phyloP scores from a whole-genome alignment of 2,888 invertebrate genomes.

The Drosophila neonasuta region DNA sequence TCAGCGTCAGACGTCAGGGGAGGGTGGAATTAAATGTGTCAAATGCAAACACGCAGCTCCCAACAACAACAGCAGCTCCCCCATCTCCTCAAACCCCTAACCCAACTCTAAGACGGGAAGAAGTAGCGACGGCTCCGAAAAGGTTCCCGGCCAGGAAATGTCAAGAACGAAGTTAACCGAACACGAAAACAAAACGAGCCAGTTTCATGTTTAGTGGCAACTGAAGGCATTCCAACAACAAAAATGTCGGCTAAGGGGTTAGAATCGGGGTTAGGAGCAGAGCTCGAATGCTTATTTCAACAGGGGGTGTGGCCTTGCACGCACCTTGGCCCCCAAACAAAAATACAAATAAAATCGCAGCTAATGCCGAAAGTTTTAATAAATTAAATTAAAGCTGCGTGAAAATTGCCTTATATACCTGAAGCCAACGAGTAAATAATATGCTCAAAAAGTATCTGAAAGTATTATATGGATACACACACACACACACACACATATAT shows the following conservation, averaged over 20 bases:
- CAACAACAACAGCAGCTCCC: constrained; percentile 3
- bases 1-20: constrained; percentile 65
- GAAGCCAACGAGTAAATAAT: constrained; percentile 45
- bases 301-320: constrained; percentile 66
- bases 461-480: constrained; percentile 33
- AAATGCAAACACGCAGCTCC: constrained; percentile 72
- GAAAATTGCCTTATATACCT: constrained; percentile 64
- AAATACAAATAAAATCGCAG: constrained; percentile 48
- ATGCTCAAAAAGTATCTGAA: constrained; percentile 43
- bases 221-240: constrained; percentile 53
- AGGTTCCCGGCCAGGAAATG: constrained; percentile 67
- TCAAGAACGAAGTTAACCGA: constrained; percentile 70
- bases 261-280: constrained; percentile 7
- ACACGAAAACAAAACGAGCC: constrained; percentile 74
- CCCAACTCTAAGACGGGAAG: constrained; percentile 21
- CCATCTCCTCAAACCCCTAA: constrained; percentile 1
- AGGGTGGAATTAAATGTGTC: constrained; percentile 71
- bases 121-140: constrained; percentile 21
- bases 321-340: constrained; percentile 52
- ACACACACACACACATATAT: neutral
- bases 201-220: constrained; percentile 67
- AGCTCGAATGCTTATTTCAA: constrained; percentile 27
- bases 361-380: constrained; percentile 61
- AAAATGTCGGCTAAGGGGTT: constrained; percentile 18
- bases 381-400: constrained; percentile 76